Percentiles rank a stretch among this genome's conserved stretches.
Evolutionary conservation across 2,113 vertebrate genomes (phyloP).

Genomic region (Thinocorus orbignyianus): DNA sequence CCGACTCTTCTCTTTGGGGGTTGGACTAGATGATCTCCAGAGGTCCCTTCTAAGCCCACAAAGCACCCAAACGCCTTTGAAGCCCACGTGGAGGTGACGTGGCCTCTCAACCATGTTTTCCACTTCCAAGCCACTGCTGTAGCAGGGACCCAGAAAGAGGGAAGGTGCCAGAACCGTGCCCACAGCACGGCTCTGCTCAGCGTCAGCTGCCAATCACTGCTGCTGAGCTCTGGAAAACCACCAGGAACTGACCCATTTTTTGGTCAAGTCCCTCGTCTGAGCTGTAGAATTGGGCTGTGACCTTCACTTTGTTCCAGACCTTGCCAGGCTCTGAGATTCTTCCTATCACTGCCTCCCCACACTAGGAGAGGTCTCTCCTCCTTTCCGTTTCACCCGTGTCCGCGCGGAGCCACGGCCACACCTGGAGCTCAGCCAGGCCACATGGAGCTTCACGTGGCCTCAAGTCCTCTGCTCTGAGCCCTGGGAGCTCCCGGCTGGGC

Average conservation of each 20-base stretch:
- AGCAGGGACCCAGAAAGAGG: background rate
- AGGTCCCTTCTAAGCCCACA: background rate
- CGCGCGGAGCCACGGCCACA: background rate
- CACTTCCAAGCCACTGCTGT: rapidly evolving
- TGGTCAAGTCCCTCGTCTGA: background rate
- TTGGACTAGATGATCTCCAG: no score
- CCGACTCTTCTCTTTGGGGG: no score
- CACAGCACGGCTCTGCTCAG: background rate
- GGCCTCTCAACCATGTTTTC: background rate
- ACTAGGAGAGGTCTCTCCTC: background rate
- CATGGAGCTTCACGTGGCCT: background rate
- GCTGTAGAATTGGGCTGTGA: background rate
- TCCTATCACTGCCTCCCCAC: background rate
- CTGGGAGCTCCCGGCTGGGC: background rate
- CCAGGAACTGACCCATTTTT: background rate
- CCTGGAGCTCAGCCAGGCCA: background rate
- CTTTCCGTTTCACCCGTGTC: background rate
- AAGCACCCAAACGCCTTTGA: background rate
- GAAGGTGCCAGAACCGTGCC: background rate
- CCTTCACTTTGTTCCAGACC: background rate
- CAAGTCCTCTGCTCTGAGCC: background rate
- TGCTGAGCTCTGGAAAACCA: background rate
- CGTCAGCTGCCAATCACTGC: background rate
- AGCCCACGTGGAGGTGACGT: background rate
- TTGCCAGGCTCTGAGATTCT: background rate